Evolutionary conservation across 1,140 invertebrate species (phyloP), one percentile per base, ranked within the genome.

Genomic region (Brachionus rubens): DNA sequence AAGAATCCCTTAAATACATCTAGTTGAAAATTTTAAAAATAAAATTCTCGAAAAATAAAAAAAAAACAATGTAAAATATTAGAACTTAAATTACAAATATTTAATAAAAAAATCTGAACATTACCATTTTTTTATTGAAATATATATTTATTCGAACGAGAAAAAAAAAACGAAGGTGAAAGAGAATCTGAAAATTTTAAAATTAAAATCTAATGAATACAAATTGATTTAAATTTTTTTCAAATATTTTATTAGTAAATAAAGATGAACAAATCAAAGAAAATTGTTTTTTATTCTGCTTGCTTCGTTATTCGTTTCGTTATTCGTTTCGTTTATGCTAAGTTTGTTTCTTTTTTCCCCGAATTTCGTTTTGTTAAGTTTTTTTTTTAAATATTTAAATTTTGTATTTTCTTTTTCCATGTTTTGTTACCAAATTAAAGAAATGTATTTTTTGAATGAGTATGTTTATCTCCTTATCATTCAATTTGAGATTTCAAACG

Each of bases 201-300:
- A 59, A 59, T 59, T 40, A 59, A 59, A 59, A 59, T 59, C 30
- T 59, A 40, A 59, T 59, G 54, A 59, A 59, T 59, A 59, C 54
- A 59, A 59, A 59, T 59, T 59, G 54, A 59, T 59, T 59, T 59
- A 59, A 36, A 59, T 59, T 59, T 59, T n/a, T 59, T 33, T 40
- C 54, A 59, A 59, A 59, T 59, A 59, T 59, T 59, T 59, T 59
- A 59, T 59, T 14, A 59, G 54, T 33, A 59, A 59, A 59, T 59
- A 59, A 59, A 54, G 36, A 59, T 59, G n/a, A 59, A 7, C 30
- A 59, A 33, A 59, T 28, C 30, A 59, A 28, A 16, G 36, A 33
- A 59, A n/a, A n/a, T n/a, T n/a, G n/a, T n/a, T n/a, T n/a, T n/a
- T n/a, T n/a, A n/a, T n/a, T n/a, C n/a, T n/a, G n/a, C n/a, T n/a